Evolutionary conservation across 2,113 vertebrate species (phyloP).

Genomic region (Sylvilagus bachmani): DNA sequence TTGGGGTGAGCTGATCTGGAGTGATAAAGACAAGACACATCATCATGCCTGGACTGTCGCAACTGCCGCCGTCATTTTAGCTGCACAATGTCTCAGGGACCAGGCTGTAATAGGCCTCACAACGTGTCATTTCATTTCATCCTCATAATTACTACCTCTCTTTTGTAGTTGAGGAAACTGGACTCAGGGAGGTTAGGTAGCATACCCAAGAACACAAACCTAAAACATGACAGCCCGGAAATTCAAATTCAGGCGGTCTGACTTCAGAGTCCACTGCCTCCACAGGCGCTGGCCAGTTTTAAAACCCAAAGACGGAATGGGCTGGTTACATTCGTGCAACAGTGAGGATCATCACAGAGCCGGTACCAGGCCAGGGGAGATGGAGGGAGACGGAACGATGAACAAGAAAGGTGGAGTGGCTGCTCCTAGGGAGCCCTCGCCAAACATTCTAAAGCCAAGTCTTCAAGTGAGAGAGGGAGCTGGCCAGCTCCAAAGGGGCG

Average conservation of each 20-base stretch:
- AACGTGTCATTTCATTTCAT: not conserved
- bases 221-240: conserved; percentile 21
- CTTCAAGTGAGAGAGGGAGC: not conserved
- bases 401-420: not conserved
- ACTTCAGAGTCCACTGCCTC: not conserved
- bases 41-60: not conserved
- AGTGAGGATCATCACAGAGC: not conserved
- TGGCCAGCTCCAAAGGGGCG: not conserved
- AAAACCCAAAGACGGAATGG: not conserved
- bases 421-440: not conserved
- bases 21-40: not conserved
- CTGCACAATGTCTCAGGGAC: not conserved
- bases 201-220: conserved; percentile 26
- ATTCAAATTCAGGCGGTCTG: conserved; percentile 8
- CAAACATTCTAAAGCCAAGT: not conserved
- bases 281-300: not conserved
- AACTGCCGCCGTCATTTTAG: not conserved
- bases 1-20: not conserved
- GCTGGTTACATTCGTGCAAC: not conserved
- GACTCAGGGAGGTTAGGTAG: conserved; percentile 15
- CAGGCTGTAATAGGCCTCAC: not conserved
- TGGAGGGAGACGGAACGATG: not conserved
- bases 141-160: not conserved
- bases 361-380: not conserved
- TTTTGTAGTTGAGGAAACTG: not conserved